These are phyloP conservation scores for Battus philenor DNA, from an alignment of 1,140 invertebrate species.

Conservation along the genomic window DNA sequence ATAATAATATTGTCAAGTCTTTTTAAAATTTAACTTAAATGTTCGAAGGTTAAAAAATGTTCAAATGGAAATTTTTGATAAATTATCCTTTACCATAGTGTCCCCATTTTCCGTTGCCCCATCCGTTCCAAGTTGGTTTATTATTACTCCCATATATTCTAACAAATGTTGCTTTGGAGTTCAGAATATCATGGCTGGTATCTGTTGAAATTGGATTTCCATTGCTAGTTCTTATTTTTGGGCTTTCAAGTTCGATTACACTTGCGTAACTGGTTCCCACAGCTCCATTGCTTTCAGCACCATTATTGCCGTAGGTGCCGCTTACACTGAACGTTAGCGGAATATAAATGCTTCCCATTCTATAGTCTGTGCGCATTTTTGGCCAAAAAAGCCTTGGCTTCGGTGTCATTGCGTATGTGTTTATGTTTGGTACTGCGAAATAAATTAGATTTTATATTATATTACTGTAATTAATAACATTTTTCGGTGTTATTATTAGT, in stretches of 20 bases:
- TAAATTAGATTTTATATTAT: too few relatives aligned
- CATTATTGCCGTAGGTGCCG: conserved; percentile 42
- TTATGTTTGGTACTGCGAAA: conserved; percentile 14
- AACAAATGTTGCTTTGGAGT: conserved; percentile 28
- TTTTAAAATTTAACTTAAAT: too few relatives aligned
- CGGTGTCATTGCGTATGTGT: conserved; percentile 26
- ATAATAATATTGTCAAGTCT: too few relatives aligned
- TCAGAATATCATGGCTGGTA: conserved; percentile 35
- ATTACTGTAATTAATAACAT: too few relatives aligned
- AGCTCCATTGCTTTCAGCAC: conserved; percentile 23
- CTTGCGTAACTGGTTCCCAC: conserved; percentile 42
- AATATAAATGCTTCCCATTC: conserved; percentile 37
- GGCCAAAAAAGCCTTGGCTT: conserved; percentile 54
- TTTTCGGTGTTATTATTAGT: too few relatives aligned
- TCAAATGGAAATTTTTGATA: too few relatives aligned
- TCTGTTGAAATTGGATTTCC: conserved; percentile 39
- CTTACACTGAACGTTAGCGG: conserved; percentile 53
- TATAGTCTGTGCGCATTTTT: conserved; percentile 25
- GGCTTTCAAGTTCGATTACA: conserved; percentile 21
- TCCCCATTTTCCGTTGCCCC: conserved; percentile 68
- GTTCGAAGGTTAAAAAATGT: too few relatives aligned
- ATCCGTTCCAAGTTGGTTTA: conserved; percentile 50
- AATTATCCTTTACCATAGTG: conserved; percentile 65
- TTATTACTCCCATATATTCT: conserved; percentile 37
- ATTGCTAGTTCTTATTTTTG: conserved; percentile 18